Conservation (phyloP, 30 jellyfish, hydroid and myxozoan genomes). For the Rhopilema esculentum region DNA sequence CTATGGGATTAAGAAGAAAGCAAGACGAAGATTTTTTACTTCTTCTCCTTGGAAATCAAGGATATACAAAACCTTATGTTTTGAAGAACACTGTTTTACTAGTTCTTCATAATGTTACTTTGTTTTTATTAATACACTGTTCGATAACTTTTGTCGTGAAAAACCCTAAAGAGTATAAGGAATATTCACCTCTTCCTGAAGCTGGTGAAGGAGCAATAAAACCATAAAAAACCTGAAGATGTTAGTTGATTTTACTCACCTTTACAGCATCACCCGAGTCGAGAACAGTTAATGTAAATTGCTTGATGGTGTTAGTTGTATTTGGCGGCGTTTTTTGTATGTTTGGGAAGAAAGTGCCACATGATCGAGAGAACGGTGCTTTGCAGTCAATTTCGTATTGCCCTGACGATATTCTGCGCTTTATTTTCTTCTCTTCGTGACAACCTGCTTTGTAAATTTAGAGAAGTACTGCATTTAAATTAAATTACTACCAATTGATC, state of each 20-base stretch:
- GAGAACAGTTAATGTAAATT: constrained; percentile 52
- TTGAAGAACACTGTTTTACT: no score
- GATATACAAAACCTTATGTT: no score
- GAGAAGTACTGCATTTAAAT: background rate
- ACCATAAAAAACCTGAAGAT: background rate
- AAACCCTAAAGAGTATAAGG: no score
- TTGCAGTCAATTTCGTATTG: constrained; percentile 48
- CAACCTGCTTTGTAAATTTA: constrained; percentile 12
- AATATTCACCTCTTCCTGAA: background rate
- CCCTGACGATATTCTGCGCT: constrained; percentile 54
- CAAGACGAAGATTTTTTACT: no score
- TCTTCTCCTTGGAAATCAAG: no score
- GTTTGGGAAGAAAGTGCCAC: constrained; percentile 50
- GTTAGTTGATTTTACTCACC: background rate
- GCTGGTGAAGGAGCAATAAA: background rate
- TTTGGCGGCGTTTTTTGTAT: constrained; percentile 47
- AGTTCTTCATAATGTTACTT: no score
- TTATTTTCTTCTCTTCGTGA: constrained; percentile 29
- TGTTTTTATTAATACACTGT: no score
- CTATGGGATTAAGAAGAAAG: no score
- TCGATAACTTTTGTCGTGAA: no score
- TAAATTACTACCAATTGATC: no score
- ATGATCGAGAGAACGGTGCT: constrained; percentile 17
- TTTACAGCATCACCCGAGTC: constrained; percentile 66
- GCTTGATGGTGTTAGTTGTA: constrained; percentile 13